A percentile compares a stretch with the other conserved stretches of the same genome.
phyloP scores from a whole-genome alignment of 2,113 vertebrate species.

The Hemicordylus capensis region DNA sequence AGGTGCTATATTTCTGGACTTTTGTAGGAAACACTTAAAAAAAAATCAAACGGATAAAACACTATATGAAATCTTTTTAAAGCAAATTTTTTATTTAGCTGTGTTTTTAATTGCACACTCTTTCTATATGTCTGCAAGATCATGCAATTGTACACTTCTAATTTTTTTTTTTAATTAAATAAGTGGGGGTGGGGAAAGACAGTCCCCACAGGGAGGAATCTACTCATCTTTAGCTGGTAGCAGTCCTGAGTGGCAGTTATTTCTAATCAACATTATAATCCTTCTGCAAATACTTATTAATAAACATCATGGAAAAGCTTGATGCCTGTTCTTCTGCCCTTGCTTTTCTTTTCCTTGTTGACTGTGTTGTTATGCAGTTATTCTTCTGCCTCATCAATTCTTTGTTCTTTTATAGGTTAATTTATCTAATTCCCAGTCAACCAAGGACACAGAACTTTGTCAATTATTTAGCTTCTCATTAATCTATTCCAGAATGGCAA shows the following conservation, averaged over 20 bases:
- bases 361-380: constrained; percentile 38
- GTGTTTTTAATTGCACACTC: no score
- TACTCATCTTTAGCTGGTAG: no score
- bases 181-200: no score
- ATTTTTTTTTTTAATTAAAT: no score
- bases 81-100: no score
- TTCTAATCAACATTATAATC: constrained; percentile 1
- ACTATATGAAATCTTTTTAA: no score
- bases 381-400: constrained; percentile 51
- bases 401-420: constrained; percentile 50
- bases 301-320: constrained; percentile 28
- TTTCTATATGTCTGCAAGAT: no score
- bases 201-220: no score
- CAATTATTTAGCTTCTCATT: constrained; percentile 68
- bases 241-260: neutral
- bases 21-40: no score
- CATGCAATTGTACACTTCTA: no score
- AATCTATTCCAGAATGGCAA: constrained; percentile 52
- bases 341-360: constrained; percentile 16
- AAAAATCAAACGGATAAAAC: no score
- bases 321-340: constrained; percentile 11
- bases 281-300: neutral
- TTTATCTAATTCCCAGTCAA: constrained; percentile 67
- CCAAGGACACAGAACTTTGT: constrained; percentile 57
- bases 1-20: no score